Percentiles rank a stretch among this genome's conserved stretches.
phyloP scores from a whole-genome alignment of 2,888 invertebrate species.

The Amiota minor region DNA sequence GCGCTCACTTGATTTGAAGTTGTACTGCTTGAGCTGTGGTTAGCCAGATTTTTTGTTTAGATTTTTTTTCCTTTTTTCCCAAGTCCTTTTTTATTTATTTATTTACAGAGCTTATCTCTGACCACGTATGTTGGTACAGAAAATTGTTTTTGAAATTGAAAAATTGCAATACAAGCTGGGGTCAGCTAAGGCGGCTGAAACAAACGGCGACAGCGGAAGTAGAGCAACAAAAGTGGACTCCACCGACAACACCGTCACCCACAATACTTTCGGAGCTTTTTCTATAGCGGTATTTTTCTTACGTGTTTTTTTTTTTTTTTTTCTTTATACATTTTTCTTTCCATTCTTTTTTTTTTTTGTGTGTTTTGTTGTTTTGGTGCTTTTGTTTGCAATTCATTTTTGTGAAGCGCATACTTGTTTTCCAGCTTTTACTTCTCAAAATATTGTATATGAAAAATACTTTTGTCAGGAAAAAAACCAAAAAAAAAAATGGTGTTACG shows the following conservation, averaged over 20 bases:
- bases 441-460: no score
- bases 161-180: conserved; percentile 67
- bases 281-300: conserved; percentile 2
- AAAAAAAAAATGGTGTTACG: not conserved
- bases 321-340: not conserved
- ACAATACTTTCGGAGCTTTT: not conserved
- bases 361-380: not conserved
- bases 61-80: conserved; percentile 50
- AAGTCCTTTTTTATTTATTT: conserved; percentile 49
- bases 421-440: not conserved
- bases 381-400: conserved; percentile 18
- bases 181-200: conserved; percentile 40
- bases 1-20: conserved; percentile 55
- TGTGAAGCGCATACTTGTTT: not conserved
- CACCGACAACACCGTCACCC: not conserved
- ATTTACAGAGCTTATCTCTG: conserved; percentile 68
- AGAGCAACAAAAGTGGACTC: not conserved
- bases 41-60: conserved; percentile 58
- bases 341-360: not conserved
- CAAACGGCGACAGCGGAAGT: not conserved
- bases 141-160: conserved; percentile 70
- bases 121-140: conserved; percentile 68
- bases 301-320: no score
- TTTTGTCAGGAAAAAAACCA: not conserved
- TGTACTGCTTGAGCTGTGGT: conserved; percentile 66